These are phyloP conservation scores for Esox masquinongy DNA, from an alignment of 2,797 vertebrate genomes.

Conservation along the genomic window DNA sequence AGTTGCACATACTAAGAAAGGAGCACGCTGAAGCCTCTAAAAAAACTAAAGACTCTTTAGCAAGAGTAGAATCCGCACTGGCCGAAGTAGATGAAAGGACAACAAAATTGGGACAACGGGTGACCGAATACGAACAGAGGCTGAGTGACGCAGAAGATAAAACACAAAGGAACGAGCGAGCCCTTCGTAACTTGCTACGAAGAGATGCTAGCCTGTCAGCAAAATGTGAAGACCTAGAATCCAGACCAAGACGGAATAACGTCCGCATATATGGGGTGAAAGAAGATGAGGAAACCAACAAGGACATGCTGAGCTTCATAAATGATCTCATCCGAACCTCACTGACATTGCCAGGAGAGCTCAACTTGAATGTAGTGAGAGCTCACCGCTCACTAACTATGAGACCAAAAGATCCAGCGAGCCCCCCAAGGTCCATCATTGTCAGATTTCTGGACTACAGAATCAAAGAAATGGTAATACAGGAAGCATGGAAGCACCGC, in stretches of 20 bases:
- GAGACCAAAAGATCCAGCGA: background rate
- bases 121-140: background rate
- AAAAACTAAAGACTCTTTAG: constrained; percentile 2
- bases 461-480: constrained; percentile 14
- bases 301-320: constrained; percentile 2
- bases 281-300: background rate
- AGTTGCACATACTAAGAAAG: constrained; percentile 1
- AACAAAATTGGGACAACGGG: background rate
- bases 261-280: background rate
- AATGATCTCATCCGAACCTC: background rate
- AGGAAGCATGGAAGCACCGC: background rate
- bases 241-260: too few relatives aligned
- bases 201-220: too few relatives aligned
- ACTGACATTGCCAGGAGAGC: background rate
- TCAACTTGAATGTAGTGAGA: background rate
- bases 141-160: too few relatives aligned
- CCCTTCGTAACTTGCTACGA: too few relatives aligned
- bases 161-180: too few relatives aligned
- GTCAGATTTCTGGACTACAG: constrained; percentile 14
- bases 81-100: background rate
- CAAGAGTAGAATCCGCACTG: background rate
- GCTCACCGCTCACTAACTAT: background rate
- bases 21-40: constrained; percentile 5
- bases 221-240: too few relatives aligned
- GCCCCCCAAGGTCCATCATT: background rate